phyloP scores from a whole-genome alignment of 1,140 invertebrate species.

The Drosophila repletoides region DNA sequence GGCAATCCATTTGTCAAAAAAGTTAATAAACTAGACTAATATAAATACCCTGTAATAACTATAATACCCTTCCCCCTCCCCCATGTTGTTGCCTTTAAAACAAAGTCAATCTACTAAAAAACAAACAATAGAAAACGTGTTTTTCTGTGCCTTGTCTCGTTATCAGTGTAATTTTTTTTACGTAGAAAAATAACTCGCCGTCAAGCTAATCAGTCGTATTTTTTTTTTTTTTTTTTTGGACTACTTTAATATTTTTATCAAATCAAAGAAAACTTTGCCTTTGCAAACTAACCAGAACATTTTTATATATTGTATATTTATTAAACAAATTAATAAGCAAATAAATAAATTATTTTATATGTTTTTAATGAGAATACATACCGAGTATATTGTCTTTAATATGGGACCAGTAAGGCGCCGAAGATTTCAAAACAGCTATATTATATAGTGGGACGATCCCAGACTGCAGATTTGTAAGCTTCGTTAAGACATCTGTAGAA shows the following conservation, averaged over 20 bases:
- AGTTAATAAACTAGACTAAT: constrained; percentile 51
- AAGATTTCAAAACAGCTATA: too few species aligned
- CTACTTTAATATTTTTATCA: constrained; percentile 21
- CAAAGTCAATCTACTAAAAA: constrained; percentile 24
- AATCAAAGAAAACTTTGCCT: too few species aligned
- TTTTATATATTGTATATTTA: constrained; percentile 78
- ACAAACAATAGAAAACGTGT: constrained; percentile 9
- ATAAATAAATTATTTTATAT: constrained; percentile 80
- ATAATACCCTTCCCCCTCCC: background rate
- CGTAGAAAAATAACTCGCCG: constrained; percentile 7
- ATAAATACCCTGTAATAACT: constrained; percentile 24
- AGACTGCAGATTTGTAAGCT: too few species aligned
- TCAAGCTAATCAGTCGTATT: constrained; percentile 27
- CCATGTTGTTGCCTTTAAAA: constrained; percentile 42
- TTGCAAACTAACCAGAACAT: constrained; percentile 59
- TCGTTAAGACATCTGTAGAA: too few species aligned
- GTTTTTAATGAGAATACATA: constrained; percentile 72
- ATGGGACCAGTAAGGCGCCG: too few species aligned
- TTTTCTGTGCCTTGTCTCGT: constrained; percentile 32
- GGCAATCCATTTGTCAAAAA: constrained; percentile 15
- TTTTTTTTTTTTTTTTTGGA: constrained; percentile 33
- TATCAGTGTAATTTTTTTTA: constrained; percentile 28
- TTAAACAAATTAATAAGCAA: constrained; percentile 80
- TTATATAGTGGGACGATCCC: too few species aligned
- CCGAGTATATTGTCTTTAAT: constrained; percentile 30